Percentiles rank a stretch among this genome's conserved stretches.
phyloP scores from a whole-genome alignment of 1,140 invertebrate genomes.

The Hyles euphorbiae region DNA sequence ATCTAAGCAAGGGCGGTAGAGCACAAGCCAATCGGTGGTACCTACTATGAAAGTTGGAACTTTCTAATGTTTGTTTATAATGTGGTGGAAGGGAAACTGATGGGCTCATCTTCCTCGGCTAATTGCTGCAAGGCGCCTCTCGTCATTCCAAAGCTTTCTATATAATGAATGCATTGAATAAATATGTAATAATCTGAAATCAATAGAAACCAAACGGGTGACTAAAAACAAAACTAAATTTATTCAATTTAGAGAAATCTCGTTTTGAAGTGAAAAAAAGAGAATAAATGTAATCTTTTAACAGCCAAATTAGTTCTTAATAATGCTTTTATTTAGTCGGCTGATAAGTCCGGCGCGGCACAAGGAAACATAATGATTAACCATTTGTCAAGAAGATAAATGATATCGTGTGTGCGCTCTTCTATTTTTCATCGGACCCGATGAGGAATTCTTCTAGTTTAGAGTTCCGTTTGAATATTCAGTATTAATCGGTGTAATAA shows the following conservation, averaged over 20 bases:
- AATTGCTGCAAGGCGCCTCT: conserved; percentile 19
- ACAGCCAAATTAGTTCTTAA: conserved; percentile 8
- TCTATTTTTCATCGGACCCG: no score
- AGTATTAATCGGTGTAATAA: no score
- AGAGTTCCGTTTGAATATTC: no score
- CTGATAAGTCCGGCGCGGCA: no score
- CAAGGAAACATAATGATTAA: neutral
- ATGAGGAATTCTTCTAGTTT: no score
- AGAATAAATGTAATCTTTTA: neutral
- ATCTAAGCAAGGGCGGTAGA: conserved; percentile 40
- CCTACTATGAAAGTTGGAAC: conserved; percentile 25
- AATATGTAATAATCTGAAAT: conserved; percentile 10
- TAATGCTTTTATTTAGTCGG: neutral
- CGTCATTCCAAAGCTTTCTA: conserved; percentile 21
- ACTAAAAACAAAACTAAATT: no score
- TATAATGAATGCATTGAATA: conserved; percentile 14
- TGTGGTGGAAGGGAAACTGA: conserved; percentile 19
- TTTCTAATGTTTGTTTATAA: conserved; percentile 39
- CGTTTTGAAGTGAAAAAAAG: conserved; percentile 5
- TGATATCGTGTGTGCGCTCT: neutral
- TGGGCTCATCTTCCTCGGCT: conserved; percentile 22
- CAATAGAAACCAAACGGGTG: neutral
- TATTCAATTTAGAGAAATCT: conserved; percentile 5
- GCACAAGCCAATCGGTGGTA: conserved; percentile 22
- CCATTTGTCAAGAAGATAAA: conserved; percentile 13